phyloP scores from a whole-genome alignment of 2,888 invertebrate genomes.

The Drosophila melanosoma region DNA sequence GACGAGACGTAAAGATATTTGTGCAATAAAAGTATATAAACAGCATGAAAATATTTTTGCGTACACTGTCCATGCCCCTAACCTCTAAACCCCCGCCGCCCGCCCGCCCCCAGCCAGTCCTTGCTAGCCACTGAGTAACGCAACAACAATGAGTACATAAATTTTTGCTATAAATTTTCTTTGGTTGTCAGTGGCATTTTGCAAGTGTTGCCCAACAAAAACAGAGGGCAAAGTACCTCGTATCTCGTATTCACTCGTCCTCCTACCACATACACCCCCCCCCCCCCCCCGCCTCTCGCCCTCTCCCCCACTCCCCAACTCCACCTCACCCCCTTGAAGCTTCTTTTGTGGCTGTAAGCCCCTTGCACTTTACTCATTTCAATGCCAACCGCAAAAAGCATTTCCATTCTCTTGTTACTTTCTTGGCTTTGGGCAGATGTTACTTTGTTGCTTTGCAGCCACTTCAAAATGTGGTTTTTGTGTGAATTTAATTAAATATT shows the following conservation, averaged over 20 bases:
- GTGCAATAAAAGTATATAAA: slow-evolving; percentile 78
- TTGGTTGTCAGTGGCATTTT: slow-evolving; percentile 80
- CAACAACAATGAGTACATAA: slow-evolving; percentile 65
- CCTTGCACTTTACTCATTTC: slow-evolving; percentile 62
- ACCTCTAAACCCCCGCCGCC: not conserved
- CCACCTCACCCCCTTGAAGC: too few species aligned
- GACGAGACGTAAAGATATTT: slow-evolving; percentile 61
- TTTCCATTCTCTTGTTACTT: slow-evolving; percentile 65
- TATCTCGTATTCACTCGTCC: not conserved
- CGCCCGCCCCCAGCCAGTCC: too few species aligned
- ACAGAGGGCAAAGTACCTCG: slow-evolving; percentile 30
- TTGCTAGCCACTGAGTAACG: slow-evolving; percentile 8
- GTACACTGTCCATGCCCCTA: slow-evolving; percentile 48
- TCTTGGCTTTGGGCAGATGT: slow-evolving; percentile 55
- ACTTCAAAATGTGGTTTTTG: slow-evolving; percentile 68
- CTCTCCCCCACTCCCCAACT: not conserved
- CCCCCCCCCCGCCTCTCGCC: not conserved
- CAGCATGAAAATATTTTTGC: slow-evolving; percentile 78
- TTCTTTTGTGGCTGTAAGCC: not conserved
- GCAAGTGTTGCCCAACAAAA: slow-evolving; percentile 58
- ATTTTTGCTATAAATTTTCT: slow-evolving; percentile 79
- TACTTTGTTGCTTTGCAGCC: slow-evolving; percentile 23
- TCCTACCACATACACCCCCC: not conserved
- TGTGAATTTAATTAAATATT: slow-evolving; percentile 77
- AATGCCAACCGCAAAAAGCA: slow-evolving; percentile 79